phyloP scores from a whole-genome alignment of 2,888 invertebrate genomes.

The Anodontia alba region DNA sequence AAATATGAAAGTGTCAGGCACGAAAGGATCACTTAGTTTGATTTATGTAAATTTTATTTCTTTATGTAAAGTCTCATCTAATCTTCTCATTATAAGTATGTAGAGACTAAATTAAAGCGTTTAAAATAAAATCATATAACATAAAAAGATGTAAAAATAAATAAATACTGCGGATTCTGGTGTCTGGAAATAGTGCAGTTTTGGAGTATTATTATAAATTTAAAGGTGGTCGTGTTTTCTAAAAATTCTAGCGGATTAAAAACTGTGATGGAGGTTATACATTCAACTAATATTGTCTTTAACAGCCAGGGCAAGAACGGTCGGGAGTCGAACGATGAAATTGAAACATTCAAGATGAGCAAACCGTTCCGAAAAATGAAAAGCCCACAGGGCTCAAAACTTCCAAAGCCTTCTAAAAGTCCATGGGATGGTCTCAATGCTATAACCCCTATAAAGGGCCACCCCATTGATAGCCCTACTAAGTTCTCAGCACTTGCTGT shows the following conservation, averaged over 20 bases:
- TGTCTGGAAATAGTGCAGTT: no score
- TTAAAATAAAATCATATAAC: no score
- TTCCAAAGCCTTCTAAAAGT: constrained; percentile 15
- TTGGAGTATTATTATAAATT: no score
- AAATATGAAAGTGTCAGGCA: constrained; percentile 4
- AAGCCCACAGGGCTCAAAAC: constrained; percentile 17
- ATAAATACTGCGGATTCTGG: no score
- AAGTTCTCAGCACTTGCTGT: not conserved
- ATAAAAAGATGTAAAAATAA: no score
- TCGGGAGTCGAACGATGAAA: constrained; percentile 18
- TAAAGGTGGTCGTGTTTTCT: no score
- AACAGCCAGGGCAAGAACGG: constrained; percentile 35
- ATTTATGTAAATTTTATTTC: constrained; percentile 1
- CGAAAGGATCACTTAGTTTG: not conserved
- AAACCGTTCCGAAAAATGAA: constrained; percentile 19
- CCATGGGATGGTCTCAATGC: not conserved
- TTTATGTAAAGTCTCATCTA: not conserved
- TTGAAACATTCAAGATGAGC: constrained; percentile 3
- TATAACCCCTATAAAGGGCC: constrained; percentile 21
- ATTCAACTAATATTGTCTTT: constrained; percentile 46
- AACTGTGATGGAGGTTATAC: constrained; percentile 53
- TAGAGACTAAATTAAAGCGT: no score
- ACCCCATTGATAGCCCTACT: constrained; percentile 22
- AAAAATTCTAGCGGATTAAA: no score
- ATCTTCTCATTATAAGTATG: no score